A percentile compares a stretch with the other conserved stretches of the same genome.
phyloP scores from a whole-genome alignment of 2,888 invertebrate species.

The Chromoteleia sp. region DNA sequence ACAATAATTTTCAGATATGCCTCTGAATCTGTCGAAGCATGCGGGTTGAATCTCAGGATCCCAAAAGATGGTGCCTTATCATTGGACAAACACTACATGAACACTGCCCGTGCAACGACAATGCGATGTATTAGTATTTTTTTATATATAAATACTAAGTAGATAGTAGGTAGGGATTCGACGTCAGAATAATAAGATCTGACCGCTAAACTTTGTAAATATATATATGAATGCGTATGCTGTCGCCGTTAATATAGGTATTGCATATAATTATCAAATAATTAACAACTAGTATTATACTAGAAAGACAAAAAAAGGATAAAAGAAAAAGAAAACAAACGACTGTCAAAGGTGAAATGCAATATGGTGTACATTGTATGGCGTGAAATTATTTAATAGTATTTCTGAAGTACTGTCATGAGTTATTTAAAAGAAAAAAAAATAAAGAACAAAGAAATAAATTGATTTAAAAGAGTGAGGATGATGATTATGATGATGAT shows the following conservation, averaged over 20 bases:
- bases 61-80: slow-evolving; percentile 81
- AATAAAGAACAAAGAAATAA: slow-evolving; percentile 23
- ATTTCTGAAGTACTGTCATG: slow-evolving; percentile 67
- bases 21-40: slow-evolving; percentile 95
- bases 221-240: slow-evolving; percentile 79
- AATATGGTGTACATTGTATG: slow-evolving; percentile 76
- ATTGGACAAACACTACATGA: slow-evolving; percentile 79
- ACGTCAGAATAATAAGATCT: slow-evolving; percentile 74
- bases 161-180: slow-evolving; percentile 79
- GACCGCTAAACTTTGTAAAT: slow-evolving; percentile 81
- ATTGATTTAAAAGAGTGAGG: slow-evolving; percentile 45
- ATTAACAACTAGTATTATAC: slow-evolving; percentile 78
- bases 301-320: slow-evolving; percentile 55
- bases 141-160: slow-evolving; percentile 81
- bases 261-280: slow-evolving; percentile 78
- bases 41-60: slow-evolving; percentile 86
- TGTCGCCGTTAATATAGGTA: slow-evolving; percentile 78
- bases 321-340: slow-evolving; percentile 19
- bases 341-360: slow-evolving; percentile 77
- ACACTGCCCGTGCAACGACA: slow-evolving; percentile 84
- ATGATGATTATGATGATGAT: slow-evolving; percentile 15
- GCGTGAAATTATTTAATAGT: slow-evolving; percentile 73
- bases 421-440: slow-evolving; percentile 63
- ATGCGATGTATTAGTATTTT: slow-evolving; percentile 84
- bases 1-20: slow-evolving; percentile 90